Percentiles rank a stretch among this genome's conserved stretches.
phyloP scores from a whole-genome alignment of 2,797 vertebrate genomes.

The Spea hammondii region DNA sequence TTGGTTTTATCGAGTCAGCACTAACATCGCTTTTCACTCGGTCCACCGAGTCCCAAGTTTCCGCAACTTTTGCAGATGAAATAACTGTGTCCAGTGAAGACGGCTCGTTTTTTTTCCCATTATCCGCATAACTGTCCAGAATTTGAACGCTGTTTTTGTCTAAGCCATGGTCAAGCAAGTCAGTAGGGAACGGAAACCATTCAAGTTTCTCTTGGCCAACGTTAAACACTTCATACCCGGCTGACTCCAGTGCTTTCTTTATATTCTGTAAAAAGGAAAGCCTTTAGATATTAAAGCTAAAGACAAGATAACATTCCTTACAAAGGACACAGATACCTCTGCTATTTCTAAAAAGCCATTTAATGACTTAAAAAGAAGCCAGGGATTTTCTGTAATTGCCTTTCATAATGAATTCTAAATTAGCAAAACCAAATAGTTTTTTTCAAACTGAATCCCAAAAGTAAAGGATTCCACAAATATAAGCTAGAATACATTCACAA shows the following conservation, averaged over 20 bases:
- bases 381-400: too few relatives aligned
- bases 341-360: too few relatives aligned
- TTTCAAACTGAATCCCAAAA: too few relatives aligned
- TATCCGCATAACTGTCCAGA: not conserved
- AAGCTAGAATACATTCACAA: too few relatives aligned
- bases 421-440: too few relatives aligned
- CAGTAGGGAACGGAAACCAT: constrained; percentile 65
- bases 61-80: not conserved
- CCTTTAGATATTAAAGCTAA: not conserved
- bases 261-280: constrained; percentile 43
- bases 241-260: not conserved
- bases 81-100: too few relatives aligned
- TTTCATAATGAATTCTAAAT: too few relatives aligned
- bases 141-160: not conserved
- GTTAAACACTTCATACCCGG: constrained; percentile 57
- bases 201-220: constrained; percentile 57
- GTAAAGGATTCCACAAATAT: too few relatives aligned
- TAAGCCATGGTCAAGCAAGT: not conserved
- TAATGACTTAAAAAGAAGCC: too few relatives aligned
- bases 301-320: not conserved
- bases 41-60: not conserved
- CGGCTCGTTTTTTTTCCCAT: not conserved
- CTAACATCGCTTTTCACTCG: not conserved
- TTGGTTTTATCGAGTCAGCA: not conserved
- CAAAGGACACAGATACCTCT: too few relatives aligned